Percentiles rank a stretch among this genome's conserved stretches.
Conservation (phyloP, 2,113 vertebrate genomes). For the Miniopterus natalensis region DNA sequence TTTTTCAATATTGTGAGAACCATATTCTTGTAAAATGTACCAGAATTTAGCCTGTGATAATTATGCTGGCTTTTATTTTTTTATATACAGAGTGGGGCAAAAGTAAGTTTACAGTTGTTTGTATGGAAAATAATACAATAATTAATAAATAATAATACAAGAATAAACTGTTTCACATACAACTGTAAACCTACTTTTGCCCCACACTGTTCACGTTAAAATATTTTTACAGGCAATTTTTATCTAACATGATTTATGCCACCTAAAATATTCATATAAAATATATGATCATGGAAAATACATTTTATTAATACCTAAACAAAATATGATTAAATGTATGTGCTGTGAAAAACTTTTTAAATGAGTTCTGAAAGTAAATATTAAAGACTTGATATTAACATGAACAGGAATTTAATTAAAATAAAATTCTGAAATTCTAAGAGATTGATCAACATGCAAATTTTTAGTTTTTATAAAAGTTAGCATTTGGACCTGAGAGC, state of each 20-base stretch:
- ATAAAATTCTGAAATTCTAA: neutral
- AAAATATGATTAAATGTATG: slow-evolving; percentile 34
- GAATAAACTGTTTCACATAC: neutral
- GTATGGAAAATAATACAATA: neutral
- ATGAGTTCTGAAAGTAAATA: slow-evolving; percentile 6
- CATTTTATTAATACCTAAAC: slow-evolving; percentile 34
- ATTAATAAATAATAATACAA: neutral
- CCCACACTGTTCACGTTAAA: slow-evolving; percentile 1
- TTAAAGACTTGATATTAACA: neutral
- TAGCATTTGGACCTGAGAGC: neutral
- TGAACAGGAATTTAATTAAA: slow-evolving; percentile 42
- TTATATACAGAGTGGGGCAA: neutral
- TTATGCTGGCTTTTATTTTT: slow-evolving; percentile 20
- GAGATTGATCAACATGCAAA: neutral
- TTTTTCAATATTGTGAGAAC: slow-evolving; percentile 13
- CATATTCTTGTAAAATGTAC: slow-evolving; percentile 26
- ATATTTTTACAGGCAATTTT: neutral
- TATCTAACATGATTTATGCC: slow-evolving; percentile 40
- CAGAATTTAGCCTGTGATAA: slow-evolving; percentile 44
- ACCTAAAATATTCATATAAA: slow-evolving; percentile 43
- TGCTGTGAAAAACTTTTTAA: slow-evolving; percentile 41
- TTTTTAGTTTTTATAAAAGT: slow-evolving; percentile 7
- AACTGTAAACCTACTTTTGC: neutral
- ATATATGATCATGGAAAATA: neutral
- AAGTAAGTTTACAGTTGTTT: neutral